These are phyloP conservation scores for Eulithis testata DNA, from an alignment of 2,888 invertebrate species.

Conservation along the genomic window DNA sequence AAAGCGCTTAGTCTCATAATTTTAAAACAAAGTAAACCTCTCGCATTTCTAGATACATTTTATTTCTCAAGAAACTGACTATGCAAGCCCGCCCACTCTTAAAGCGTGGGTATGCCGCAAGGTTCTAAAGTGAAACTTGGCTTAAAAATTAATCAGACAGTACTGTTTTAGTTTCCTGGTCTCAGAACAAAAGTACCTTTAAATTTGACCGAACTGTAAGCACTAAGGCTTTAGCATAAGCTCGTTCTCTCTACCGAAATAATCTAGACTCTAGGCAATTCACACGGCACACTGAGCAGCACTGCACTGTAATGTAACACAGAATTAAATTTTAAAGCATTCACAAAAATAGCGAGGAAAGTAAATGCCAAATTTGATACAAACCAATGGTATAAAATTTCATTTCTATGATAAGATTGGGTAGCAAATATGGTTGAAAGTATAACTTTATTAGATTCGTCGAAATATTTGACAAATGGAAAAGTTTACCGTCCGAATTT, in stretches of 20 bases:
- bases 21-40: too few species aligned
- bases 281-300: conserved; percentile 35
- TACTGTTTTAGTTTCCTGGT: neutral
- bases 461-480: neutral
- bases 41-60: too few species aligned
- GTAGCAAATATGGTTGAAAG: too few species aligned
- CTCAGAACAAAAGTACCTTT: conserved; percentile 17
- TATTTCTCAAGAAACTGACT: too few species aligned
- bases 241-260: conserved; percentile 20
- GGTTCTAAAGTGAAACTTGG: neutral
- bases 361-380: conserved; percentile 8
- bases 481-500: neutral
- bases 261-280: conserved; percentile 26
- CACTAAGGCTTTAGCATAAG: conserved; percentile 32
- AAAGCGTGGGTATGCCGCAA: too few species aligned
- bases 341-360: conserved; percentile 20
- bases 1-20: too few species aligned
- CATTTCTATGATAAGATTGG: too few species aligned
- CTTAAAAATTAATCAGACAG: neutral
- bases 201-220: conserved; percentile 22
- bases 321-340: conserved; percentile 19
- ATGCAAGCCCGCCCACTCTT: too few species aligned
- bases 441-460: too few species aligned
- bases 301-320: conserved; percentile 39
- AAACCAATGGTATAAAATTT: too few species aligned